Percentiles rank a stretch among this genome's conserved stretches.
Conservation (phyloP, 2,113 vertebrate genomes). For the Anolis sagrei region DNA sequence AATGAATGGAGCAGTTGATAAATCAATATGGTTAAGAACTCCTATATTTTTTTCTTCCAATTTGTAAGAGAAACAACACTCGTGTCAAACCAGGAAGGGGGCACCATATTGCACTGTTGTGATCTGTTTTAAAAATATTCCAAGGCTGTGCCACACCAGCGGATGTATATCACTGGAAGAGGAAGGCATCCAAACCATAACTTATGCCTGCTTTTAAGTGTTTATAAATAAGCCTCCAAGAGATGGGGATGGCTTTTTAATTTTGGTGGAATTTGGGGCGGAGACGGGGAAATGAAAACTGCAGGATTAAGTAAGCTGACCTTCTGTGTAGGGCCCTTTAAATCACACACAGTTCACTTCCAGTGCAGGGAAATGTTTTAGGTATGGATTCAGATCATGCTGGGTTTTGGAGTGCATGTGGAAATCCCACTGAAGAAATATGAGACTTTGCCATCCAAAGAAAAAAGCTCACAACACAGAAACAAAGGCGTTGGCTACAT, state of each 20-base stretch:
- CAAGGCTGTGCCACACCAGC: slow-evolving; percentile 73
- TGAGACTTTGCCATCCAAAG: background rate
- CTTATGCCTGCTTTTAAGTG: slow-evolving; percentile 76
- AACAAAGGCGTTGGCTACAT: background rate
- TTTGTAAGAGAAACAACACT: slow-evolving; percentile 80
- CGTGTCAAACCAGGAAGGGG: slow-evolving; percentile 82
- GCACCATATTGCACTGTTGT: slow-evolving; percentile 80
- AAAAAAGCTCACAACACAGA: background rate
- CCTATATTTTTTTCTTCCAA: slow-evolving; percentile 78
- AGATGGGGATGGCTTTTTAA: slow-evolving; percentile 85
- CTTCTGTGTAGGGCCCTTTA: slow-evolving; percentile 53
- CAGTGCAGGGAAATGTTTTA: slow-evolving; percentile 58
- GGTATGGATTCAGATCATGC: slow-evolving; percentile 36
- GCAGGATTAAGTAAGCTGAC: slow-evolving; percentile 65
- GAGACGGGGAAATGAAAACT: slow-evolving; percentile 59
- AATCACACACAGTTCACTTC: slow-evolving; percentile 70
- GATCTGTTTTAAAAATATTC: slow-evolving; percentile 60
- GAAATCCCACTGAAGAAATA: slow-evolving; percentile 4
- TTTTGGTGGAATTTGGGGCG: slow-evolving; percentile 71
- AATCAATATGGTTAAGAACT: slow-evolving; percentile 85
- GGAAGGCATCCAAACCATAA: slow-evolving; percentile 77
- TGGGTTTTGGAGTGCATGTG: slow-evolving; percentile 29
- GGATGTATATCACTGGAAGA: slow-evolving; percentile 81
- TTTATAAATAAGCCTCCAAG: slow-evolving; percentile 81
- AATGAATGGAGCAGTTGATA: slow-evolving; percentile 88